Percentiles rank a stretch among this genome's conserved stretches.
Conservation (phyloP, 2,113 vertebrate genomes). For the Semnopithecus entellus region DNA sequence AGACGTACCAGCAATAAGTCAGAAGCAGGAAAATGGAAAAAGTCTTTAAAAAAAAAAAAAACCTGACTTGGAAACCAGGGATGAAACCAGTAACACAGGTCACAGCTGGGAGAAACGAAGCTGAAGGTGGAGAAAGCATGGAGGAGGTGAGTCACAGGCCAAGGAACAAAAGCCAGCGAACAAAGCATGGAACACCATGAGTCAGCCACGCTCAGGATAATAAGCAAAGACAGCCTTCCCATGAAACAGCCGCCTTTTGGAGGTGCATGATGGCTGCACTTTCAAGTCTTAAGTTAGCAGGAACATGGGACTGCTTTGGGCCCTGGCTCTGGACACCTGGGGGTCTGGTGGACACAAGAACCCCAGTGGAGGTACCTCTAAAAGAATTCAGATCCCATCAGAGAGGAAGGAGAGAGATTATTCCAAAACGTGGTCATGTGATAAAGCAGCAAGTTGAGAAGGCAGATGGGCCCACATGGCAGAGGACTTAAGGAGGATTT, state of each 20-base stretch:
- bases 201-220: conserved; percentile 50
- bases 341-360: background rate
- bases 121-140: conserved; percentile 25
- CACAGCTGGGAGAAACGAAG: conserved; percentile 62
- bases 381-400: background rate
- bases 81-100: conserved; percentile 52
- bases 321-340: background rate
- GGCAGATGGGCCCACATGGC: background rate
- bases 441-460: background rate
- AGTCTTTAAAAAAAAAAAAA: background rate
- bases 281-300: background rate
- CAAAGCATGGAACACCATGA: conserved; percentile 38
- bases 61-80: background rate
- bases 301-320: background rate
- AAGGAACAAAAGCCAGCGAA: conserved; percentile 53
- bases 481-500: background rate
- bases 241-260: background rate
- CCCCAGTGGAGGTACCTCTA: background rate
- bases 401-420: background rate
- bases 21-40: conserved; percentile 42
- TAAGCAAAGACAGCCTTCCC: background rate
- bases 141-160: conserved; percentile 59
- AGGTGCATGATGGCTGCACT: background rate
- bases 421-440: background rate
- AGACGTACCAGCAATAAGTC: background rate